Percentiles rank a stretch among this genome's conserved stretches.
phyloP scores from a whole-genome alignment of 1,140 invertebrate species.

The Aphaenogaster floridana region DNA sequence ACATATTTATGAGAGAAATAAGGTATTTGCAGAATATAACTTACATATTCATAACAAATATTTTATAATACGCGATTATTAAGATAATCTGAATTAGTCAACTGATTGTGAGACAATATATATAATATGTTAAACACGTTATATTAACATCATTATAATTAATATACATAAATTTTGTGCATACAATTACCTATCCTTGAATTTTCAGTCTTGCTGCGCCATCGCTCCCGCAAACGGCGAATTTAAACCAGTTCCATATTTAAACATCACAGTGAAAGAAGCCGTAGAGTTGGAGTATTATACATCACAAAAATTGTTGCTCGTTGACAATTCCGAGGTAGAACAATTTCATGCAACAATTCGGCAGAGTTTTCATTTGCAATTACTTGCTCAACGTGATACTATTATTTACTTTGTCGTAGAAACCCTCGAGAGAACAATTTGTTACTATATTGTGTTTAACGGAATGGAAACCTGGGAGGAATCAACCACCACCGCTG shows the following conservation, averaged over 20 bases:
- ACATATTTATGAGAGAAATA: background rate
- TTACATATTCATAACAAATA: background rate
- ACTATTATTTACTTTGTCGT: background rate
- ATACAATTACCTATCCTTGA: background rate
- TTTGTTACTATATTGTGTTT: slow-evolving; percentile 70
- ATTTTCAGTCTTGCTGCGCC: slow-evolving; percentile 73
- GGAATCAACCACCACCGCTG: slow-evolving; percentile 66
- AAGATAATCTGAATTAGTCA: background rate
- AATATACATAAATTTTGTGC: background rate
- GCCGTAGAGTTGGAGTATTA: slow-evolving; percentile 56
- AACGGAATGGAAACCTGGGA: slow-evolving; percentile 72
- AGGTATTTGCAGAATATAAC: background rate
- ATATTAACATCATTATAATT: background rate
- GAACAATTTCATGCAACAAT: background rate
- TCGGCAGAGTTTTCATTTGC: background rate
- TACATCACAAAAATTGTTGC: slow-evolving; percentile 61
- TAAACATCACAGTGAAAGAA: slow-evolving; percentile 67
- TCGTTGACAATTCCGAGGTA: slow-evolving; percentile 71
- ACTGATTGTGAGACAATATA: background rate
- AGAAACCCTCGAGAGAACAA: slow-evolving; percentile 67
- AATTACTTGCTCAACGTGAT: background rate
- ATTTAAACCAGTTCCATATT: slow-evolving; percentile 73
- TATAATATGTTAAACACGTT: too few relatives aligned
- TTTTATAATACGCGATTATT: background rate
- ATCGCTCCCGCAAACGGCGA: slow-evolving; percentile 64